These are phyloP conservation scores for Diabrotica virgifera DNA, from an alignment of 1,140 invertebrate genomes.

Conservation along the genomic window DNA sequence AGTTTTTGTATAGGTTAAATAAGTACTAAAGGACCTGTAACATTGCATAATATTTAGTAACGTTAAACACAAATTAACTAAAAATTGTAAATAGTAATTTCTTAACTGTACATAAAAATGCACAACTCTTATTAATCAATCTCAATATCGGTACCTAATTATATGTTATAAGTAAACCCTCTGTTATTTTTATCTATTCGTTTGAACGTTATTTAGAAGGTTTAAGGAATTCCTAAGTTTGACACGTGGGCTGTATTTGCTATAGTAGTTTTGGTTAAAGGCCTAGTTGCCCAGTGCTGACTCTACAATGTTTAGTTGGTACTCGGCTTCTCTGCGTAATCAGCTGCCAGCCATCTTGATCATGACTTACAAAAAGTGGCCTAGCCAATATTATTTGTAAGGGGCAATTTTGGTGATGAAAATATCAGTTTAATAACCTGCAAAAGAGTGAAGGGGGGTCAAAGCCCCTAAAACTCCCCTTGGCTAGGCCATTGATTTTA, in stretches of 20 bases:
- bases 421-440: not conserved
- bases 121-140: too few relatives aligned
- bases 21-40: too few relatives aligned
- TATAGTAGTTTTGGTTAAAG: constrained; percentile 30
- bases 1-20: too few relatives aligned
- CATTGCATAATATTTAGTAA: too few relatives aligned
- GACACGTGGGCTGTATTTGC: constrained; percentile 14
- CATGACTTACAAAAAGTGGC: constrained; percentile 35
- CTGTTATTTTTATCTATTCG: too few relatives aligned
- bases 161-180: too few relatives aligned
- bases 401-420: not conserved
- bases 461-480: not conserved
- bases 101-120: too few relatives aligned
- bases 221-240: not conserved
- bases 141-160: too few relatives aligned
- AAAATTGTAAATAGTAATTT: too few relatives aligned
- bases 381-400: not conserved
- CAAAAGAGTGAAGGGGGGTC: not conserved
- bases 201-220: too few relatives aligned
- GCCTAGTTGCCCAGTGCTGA: constrained; percentile 16
- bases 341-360: constrained; percentile 45
- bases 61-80: too few relatives aligned
- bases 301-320: not conserved
- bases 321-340: constrained; percentile 37
- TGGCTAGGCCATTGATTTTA: not conserved